phyloP scores from a whole-genome alignment of 1,140 invertebrate species.

The Sycobia sp. region DNA sequence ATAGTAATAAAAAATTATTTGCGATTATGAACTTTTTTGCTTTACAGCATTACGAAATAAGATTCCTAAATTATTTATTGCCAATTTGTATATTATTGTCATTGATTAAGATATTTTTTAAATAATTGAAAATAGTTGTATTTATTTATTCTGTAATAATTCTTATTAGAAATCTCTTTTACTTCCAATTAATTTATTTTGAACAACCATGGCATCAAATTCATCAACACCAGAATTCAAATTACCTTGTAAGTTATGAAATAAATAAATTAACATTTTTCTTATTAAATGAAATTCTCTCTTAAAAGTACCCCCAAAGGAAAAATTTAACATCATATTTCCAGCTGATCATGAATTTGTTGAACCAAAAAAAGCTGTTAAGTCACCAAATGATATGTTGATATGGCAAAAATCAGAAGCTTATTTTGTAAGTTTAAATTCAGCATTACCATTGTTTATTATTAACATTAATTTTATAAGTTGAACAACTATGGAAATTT shows the following conservation, averaged over 20 bases:
- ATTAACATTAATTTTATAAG: background rate
- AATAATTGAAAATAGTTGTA: too few species aligned
- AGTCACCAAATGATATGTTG: conserved; percentile 73
- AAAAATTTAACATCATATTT: conserved; percentile 33
- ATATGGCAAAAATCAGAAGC: conserved; percentile 85
- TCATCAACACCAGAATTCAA: conserved; percentile 27
- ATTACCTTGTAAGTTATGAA: conserved; percentile 36
- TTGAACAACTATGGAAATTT: conserved; percentile 20
- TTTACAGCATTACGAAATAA: too few species aligned
- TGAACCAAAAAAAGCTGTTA: conserved; percentile 72
- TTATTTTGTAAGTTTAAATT: conserved; percentile 68
- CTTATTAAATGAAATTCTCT: conserved; percentile 13
- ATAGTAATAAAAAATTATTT: too few species aligned
- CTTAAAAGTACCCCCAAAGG: conserved; percentile 25
- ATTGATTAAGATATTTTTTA: background rate
- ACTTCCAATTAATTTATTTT: conserved; percentile 3
- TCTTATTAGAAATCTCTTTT: background rate
- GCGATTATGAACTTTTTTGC: too few species aligned
- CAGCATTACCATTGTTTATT: background rate
- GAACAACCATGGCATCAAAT: conserved; percentile 38
- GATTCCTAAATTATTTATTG: too few species aligned
- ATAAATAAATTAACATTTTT: background rate
- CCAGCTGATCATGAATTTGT: conserved; percentile 67
- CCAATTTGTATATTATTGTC: background rate
- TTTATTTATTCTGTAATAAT: too few species aligned